Evolutionary conservation across 2,113 vertebrate genomes (phyloP), one percentile per base, ranked within the genome.

Genomic region (Salminus brasiliensis): DNA sequence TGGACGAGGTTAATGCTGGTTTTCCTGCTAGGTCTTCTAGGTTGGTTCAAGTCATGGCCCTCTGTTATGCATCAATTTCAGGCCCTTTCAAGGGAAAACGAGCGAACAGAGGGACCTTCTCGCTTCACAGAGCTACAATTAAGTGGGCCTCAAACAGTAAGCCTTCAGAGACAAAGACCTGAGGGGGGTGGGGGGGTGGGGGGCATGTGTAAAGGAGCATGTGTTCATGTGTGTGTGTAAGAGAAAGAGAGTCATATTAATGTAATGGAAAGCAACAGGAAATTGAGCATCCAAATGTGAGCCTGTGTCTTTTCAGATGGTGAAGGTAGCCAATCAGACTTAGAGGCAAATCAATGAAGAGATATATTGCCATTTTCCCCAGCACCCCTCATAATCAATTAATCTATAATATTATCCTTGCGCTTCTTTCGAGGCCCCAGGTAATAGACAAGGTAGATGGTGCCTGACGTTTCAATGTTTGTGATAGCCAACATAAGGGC

Each of bases 271-370:
- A 86, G 85, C 85, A 88, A 85, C 87, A 90, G 89, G 89, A 91
- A 91, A 92, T 92, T 79, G 88, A 75, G 82, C 78, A 55, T 76
- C 79, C 83, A 86, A 86, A 85, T 87, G 85, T 85, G 86, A 34
- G 55, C 47, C 47, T 55, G 62, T 84, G 59, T 75, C 84, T 76
- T 84, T 66, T 25, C 87, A 87, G 86, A 87, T 84, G 85, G 72
- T 87, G 87, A 85, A 85, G 87, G 79, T 78, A 88, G 85, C 87
- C 91, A 89, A 89, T 92, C 87, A 86, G 89, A 91, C 89, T 89
- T 88, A 91, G 85, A 90, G 87, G 80, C 85, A 88, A 91, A 93
- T 94, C 93, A 92, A 92, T 93, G 85, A 85, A 86, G 84, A 91
- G 87, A 90, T 93, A 92, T 88, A 91, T 91, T 91, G 87, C 89